These are phyloP conservation scores for Tetrao urogallus DNA, from an alignment of 2,113 vertebrate species.

Conservation along the genomic window DNA sequence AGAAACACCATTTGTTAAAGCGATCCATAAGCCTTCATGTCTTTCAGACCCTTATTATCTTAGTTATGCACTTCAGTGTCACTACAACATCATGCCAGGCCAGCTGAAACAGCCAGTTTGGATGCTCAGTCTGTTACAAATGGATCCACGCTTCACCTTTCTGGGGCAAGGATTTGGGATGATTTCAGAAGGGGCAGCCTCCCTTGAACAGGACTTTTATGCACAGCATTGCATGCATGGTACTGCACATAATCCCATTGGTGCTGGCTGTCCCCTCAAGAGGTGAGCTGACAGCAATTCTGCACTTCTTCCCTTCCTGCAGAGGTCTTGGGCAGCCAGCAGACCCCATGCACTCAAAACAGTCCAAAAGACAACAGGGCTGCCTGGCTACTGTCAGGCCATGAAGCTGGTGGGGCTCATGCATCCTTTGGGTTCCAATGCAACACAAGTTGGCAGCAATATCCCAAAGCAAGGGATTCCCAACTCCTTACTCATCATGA, in stretches of 20 bases:
- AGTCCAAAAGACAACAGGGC: not conserved
- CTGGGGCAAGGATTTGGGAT: fast-evolving
- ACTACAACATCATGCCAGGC: not conserved
- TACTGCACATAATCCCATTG: not conserved
- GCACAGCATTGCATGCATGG: fast-evolving
- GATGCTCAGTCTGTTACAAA: not conserved
- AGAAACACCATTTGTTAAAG: not conserved
- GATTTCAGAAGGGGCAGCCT: not conserved
- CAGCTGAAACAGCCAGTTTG: not conserved
- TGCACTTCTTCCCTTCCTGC: not conserved
- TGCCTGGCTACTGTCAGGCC: not conserved
- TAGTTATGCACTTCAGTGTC: not conserved
- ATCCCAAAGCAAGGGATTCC: not conserved
- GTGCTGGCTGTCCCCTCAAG: not conserved
- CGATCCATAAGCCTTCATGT: not conserved
- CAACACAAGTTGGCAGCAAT: not conserved
- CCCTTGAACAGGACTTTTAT: not conserved
- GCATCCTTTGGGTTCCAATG: not conserved
- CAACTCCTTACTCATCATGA: not conserved
- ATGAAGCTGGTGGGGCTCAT: not conserved
- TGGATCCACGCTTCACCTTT: not conserved
- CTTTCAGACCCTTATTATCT: conserved; percentile 6
- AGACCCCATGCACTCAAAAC: not conserved
- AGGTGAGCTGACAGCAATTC: fast-evolving
- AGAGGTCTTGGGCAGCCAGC: too few relatives aligned